Base-by-base conservation (phyloP, 2,113 vertebrate species). In the Cephalopterus ornatus region DNA sequence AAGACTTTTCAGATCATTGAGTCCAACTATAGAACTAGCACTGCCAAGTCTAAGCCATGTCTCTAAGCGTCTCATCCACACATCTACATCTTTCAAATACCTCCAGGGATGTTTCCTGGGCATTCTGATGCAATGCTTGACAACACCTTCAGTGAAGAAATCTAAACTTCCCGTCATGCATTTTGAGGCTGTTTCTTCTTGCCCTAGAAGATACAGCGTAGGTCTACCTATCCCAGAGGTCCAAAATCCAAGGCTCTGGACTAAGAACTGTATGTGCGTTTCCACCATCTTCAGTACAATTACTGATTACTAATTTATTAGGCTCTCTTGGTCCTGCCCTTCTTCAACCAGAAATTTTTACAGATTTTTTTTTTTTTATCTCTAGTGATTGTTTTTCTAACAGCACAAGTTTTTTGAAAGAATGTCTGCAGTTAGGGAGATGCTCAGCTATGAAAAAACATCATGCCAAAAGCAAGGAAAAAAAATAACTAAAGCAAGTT, bases 21-120 rank as follows among this genome's bases (percentile, higher is more conserved):
- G 28, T 37, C 22, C 6, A 79, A 3, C 11, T 1, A 0, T 35
- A 14, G 70, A 74, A 16, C 15, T 55, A 41, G 5, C 0, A 1
- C 12, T 80, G 12, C 14, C 12, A 73, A 35, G 21, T 42, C 18
- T 28, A 67, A 70, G 19, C 19, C 27, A 56, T 10, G 8, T 7
- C 14, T 17, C 35, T 41, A 46, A 65, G 21, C 3, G 4, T 1
- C 6, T 14, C 14, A 6, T 44, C 66, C 65, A 33, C n/a, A 30
- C 8, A 26, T 46, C 37, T 66, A 9, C 5, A 7, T 56, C 22
- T 79, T 85, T 62, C 75, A 62, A 82, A 66, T 33, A 71, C 14
- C 46, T 56, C 11, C 35, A 50, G 7, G n/a, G 41, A 19, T 33
- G 53, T 6, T 80, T 14, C 30, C 26, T 55, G 20, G 5, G 14